Base-by-base conservation (phyloP, 2,888 invertebrate species). In the Mythimna impura region DNA sequence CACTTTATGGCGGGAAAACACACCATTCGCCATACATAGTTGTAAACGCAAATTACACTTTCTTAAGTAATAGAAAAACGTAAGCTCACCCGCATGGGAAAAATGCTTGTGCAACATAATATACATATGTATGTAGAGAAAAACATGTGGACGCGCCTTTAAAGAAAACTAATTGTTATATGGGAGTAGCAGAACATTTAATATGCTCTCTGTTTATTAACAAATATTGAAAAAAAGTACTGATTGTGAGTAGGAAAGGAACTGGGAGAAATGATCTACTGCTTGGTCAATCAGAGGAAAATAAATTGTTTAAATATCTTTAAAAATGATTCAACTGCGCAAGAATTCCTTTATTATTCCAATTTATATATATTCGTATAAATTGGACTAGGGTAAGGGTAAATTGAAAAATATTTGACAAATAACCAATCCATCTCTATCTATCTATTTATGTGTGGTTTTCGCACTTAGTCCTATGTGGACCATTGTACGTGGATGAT, bases 31-130 rank as follows among this genome's bases (percentile, higher is more conserved):
- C 58, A 40, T 74, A 84, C 83, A 73, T 78, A 70, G 84, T 83
- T 83, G 71, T 78, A 67, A 81, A 78, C 58, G 73, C 82, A 84
- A 82, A 84, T 82, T 82, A 66, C 66, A 65, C 74, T 83, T 84
- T 76, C 71, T 68, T 78, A 71, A 76, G 82, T 71, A 81, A 81
- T 70, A 78, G 73, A 77, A 78, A 84, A 84, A 78, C 70, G 22
- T 61, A 69, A 64, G 58, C 36, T 73, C 47, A 57, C 71, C 69
- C 57, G 57, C 78, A 71, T 84, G 84, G 84, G 84, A 82, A 84
- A 75, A 71, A 60, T 71, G 73, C 50, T 36, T 70, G 62, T 54
- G 78, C 66, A 73, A 71, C 74, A 73, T 76, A 47, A 47, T 47
- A 47, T 47, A 47, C 47, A 47, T 55, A 61, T 80, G 70, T 52